phyloP scores from a whole-genome alignment of 2,888 invertebrate species.

The Torymus texanus region DNA sequence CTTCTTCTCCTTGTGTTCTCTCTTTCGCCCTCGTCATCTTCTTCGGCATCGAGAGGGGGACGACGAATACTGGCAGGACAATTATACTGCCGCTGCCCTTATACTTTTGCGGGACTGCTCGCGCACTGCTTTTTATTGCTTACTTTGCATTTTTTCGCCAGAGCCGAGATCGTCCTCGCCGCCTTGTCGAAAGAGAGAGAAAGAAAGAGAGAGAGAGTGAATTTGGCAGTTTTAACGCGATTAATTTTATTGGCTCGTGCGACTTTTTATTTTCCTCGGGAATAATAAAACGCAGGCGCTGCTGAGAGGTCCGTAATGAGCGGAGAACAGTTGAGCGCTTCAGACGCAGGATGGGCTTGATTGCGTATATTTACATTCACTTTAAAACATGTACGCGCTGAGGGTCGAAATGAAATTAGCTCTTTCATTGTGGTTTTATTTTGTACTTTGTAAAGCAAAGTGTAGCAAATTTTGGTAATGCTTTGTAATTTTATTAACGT shows the following conservation, averaged over 20 bases:
- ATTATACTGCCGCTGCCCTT: neutral
- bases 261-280: slow-evolving; percentile 39
- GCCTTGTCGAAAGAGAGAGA: no score
- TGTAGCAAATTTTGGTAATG: no score
- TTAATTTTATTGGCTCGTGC: slow-evolving; percentile 37
- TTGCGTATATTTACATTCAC: slow-evolving; percentile 22
- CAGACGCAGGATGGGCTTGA: slow-evolving; percentile 2
- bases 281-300: slow-evolving; percentile 45
- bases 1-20: neutral
- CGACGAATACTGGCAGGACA: neutral
- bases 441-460: no score
- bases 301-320: slow-evolving; percentile 12
- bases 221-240: slow-evolving; percentile 49
- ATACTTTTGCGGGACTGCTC: slow-evolving; percentile 4
- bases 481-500: no score
- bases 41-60: no score
- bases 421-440: no score
- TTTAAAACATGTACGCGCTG: neutral
- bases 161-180: neutral
- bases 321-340: slow-evolving; percentile 22
- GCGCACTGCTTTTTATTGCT: slow-evolving; percentile 48
- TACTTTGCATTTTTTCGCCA: slow-evolving; percentile 42
- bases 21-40: no score
- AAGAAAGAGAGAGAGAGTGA: slow-evolving; percentile 18
- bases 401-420: no score